A percentile compares a stretch with the other conserved stretches of the same genome.
These are phyloP conservation scores for Patella caerulea DNA, from an alignment of 2,888 invertebrate genomes.

Conservation along the genomic window DNA sequence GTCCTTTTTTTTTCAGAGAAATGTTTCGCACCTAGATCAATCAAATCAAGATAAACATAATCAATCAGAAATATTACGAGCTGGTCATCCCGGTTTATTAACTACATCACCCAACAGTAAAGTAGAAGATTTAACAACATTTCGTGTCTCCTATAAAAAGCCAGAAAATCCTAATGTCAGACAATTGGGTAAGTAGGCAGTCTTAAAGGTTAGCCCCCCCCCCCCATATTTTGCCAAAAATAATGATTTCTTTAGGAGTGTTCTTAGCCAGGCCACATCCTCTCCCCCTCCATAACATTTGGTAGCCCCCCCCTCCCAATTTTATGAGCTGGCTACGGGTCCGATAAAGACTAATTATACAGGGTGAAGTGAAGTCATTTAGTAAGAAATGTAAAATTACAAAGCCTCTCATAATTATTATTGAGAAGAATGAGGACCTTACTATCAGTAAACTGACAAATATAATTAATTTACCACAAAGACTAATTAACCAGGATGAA, in stretches of 20 bases:
- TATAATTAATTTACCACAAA: conserved; percentile 9
- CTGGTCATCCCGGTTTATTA: conserved; percentile 64
- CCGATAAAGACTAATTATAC: no score
- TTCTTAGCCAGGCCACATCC: no score
- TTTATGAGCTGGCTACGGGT: no score
- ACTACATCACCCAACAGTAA: conserved; percentile 56
- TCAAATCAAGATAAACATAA: conserved; percentile 48
- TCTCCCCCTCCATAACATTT: no score
- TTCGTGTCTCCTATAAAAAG: conserved; percentile 59
- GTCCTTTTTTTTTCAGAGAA: conserved; percentile 45
- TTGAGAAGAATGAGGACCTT: not conserved
- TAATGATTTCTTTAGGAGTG: no score
- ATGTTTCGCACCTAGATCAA: conserved; percentile 55
- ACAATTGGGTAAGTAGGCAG: conserved; percentile 44
- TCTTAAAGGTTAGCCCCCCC: no score
- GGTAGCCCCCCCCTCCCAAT: no score
- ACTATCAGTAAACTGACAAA: not conserved
- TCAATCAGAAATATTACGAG: conserved; percentile 53
- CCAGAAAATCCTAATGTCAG: conserved; percentile 54
- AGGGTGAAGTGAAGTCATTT: no score
- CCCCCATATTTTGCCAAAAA: no score
- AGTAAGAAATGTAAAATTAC: not conserved
- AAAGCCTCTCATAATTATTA: not conserved
- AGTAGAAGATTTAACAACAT: conserved; percentile 57
- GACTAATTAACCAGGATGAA: no score